Conservation (phyloP, 1,140 invertebrate genomes). For the Globodera ellingtonae region DNA sequence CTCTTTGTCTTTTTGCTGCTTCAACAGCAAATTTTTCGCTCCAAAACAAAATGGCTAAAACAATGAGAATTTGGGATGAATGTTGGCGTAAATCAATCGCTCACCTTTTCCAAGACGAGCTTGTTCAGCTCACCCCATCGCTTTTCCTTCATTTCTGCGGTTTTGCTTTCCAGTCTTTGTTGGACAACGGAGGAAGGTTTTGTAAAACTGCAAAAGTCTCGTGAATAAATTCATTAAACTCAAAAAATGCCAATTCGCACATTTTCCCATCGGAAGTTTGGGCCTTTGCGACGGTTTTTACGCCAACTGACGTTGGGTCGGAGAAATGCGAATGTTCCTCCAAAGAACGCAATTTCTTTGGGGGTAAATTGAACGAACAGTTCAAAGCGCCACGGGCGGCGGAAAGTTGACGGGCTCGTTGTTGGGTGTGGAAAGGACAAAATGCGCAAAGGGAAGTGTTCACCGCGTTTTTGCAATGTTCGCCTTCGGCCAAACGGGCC, state of each 20-base stretch:
- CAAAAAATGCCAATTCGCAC: neutral
- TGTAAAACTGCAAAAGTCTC: neutral
- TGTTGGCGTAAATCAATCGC: neutral
- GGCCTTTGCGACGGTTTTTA: slow-evolving; percentile 30
- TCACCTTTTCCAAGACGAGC: slow-evolving; percentile 21
- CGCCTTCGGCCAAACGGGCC: slow-evolving; percentile 32
- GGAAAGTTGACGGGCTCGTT: slow-evolving; percentile 34
- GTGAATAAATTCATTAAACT: neutral
- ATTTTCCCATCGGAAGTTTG: neutral
- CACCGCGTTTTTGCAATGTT: slow-evolving; percentile 41
- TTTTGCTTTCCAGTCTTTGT: slow-evolving; percentile 3
- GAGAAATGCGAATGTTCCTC: slow-evolving; percentile 1
- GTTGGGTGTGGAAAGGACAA: slow-evolving; percentile 45
- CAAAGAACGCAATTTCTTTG: slow-evolving; percentile 30
- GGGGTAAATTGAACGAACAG: slow-evolving; percentile 27
- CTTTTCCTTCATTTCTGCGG: neutral
- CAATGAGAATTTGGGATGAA: neutral
- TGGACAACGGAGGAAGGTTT: slow-evolving; percentile 4
- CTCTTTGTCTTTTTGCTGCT: slow-evolving; percentile 12
- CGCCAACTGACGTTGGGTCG: slow-evolving; percentile 18
- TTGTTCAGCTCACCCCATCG: slow-evolving; percentile 10
- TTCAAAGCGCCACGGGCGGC: slow-evolving; percentile 42
- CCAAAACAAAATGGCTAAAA: slow-evolving; percentile 5
- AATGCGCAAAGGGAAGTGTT: slow-evolving; percentile 28
- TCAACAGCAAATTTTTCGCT: slow-evolving; percentile 9